Evolutionary conservation across 1,140 invertebrate species (phyloP).

Genomic region (Paraescarpia echinospica): DNA sequence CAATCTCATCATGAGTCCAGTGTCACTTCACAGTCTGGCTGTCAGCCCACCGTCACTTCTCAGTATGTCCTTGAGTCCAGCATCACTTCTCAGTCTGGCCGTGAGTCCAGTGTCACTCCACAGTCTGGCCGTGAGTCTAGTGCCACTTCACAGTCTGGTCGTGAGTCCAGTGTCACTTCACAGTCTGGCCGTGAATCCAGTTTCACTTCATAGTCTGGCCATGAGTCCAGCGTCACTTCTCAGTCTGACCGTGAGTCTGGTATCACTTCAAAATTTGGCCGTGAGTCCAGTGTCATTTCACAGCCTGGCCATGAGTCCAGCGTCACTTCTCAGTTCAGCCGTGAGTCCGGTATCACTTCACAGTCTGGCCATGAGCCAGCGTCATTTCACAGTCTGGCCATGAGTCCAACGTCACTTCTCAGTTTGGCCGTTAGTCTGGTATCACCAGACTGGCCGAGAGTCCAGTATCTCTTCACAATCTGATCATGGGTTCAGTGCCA

Average conservation of each 20-base stretch:
- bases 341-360: background rate
- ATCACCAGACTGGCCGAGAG: background rate
- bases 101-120: background rate
- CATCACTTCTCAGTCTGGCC: background rate
- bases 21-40: background rate
- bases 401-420: too few relatives aligned
- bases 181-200: background rate
- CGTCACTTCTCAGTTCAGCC: background rate
- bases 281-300: background rate
- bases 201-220: background rate
- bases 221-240: background rate
- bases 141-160: background rate
- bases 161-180: background rate
- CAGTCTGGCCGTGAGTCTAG: background rate
- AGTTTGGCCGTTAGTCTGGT: too few relatives aligned
- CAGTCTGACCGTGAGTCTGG: background rate
- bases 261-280: background rate
- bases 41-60: background rate
- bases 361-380: too few relatives aligned
- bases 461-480: background rate
- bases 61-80: background rate
- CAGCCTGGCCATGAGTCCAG: background rate
- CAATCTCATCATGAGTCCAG: background rate
- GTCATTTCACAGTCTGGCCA: too few relatives aligned
- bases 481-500: background rate